These are phyloP conservation scores for Antheraea assamensis DNA, from an alignment of 2,888 invertebrate genomes.

Conservation along the genomic window DNA sequence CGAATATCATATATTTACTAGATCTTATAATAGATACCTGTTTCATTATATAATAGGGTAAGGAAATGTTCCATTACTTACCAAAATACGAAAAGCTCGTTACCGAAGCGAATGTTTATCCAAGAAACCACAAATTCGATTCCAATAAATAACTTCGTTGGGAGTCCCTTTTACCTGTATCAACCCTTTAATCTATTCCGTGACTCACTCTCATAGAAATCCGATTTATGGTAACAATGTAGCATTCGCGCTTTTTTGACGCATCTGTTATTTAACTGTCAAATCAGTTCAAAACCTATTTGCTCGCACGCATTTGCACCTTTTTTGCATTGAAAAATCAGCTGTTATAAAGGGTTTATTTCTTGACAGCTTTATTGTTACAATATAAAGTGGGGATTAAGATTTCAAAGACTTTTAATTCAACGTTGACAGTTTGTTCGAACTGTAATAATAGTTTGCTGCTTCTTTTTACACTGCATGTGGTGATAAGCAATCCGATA, in stretches of 20 bases:
- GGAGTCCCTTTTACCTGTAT: conserved; percentile 57
- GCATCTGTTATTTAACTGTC: conserved; percentile 69
- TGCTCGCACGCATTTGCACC: conserved; percentile 59
- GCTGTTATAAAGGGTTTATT: conserved; percentile 60
- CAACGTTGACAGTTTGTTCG: conserved; percentile 17
- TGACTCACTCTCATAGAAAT: conserved; percentile 40
- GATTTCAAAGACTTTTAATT: conserved; percentile 17
- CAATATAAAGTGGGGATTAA: conserved; percentile 28
- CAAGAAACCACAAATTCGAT: conserved; percentile 13
- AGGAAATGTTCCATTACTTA: conserved; percentile 9
- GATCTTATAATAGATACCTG: too few relatives aligned
- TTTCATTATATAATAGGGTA: neutral
- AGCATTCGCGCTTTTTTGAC: conserved; percentile 45
- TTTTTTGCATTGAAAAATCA: conserved; percentile 61
- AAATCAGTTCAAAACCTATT: conserved; percentile 70
- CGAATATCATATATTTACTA: too few relatives aligned
- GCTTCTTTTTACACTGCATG: neutral
- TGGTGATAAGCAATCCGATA: too few relatives aligned
- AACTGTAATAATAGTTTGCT: conserved; percentile 5
- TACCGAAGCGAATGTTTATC: conserved; percentile 13
- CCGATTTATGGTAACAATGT: conserved; percentile 60
- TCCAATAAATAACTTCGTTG: conserved; percentile 42
- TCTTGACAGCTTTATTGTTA: conserved; percentile 66
- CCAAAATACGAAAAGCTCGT: conserved; percentile 10
- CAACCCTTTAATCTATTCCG: conserved; percentile 63